Base-by-base conservation (phyloP, 2,113 vertebrate genomes). In the Tupaia chinensis region DNA sequence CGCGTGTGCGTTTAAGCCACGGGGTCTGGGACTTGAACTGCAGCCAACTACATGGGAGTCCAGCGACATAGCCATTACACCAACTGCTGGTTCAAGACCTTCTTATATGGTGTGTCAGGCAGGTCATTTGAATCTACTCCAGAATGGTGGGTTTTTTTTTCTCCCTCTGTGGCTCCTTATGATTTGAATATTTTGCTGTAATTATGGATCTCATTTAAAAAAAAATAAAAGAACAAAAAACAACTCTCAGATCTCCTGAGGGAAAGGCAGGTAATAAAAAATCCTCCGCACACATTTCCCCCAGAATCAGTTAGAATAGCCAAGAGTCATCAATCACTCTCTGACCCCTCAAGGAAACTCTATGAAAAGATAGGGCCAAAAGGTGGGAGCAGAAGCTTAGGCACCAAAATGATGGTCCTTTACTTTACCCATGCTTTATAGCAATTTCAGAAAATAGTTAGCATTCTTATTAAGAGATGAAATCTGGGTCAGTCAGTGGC, bases 391-490 rank as follows among this genome's bases (percentile, higher is more conserved):
- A 84, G 29, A 73, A 93, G 63, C 60, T 72, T 83, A 63, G 87
- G 61, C 19, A 85, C 5, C 7, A 58, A 4, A 73, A 61, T 78
- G 54, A 32, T 56, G 23, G 69, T 56, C 53, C 14, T 95, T 85
- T 70, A 65, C 78, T 93, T 95, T 94, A 60, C 63, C 58, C 69
- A 85, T 15, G 88, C 56, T 88, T 92, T 73, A 68, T 77, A 88
- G 60, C 44, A 74, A 72, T 74, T 92, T 87, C 68, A 78, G 44
- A 69, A 92, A 95, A 56, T 14, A 87, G 76, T 70, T 82, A 92
- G 27, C 44, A 70, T 77, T 93, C 93, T 91, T 87, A 22, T 92
- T 95, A 88, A 93, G 77, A 95, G 84, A 87, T 60, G 61, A 63
- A 17, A 54, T 90, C 10, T 85, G 19, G 63, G 44, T 5, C 44